A percentile compares a stretch with the other conserved stretches of the same genome.
phyloP scores from a whole-genome alignment of 2,888 invertebrate species.

The Trisateles emortualis region DNA sequence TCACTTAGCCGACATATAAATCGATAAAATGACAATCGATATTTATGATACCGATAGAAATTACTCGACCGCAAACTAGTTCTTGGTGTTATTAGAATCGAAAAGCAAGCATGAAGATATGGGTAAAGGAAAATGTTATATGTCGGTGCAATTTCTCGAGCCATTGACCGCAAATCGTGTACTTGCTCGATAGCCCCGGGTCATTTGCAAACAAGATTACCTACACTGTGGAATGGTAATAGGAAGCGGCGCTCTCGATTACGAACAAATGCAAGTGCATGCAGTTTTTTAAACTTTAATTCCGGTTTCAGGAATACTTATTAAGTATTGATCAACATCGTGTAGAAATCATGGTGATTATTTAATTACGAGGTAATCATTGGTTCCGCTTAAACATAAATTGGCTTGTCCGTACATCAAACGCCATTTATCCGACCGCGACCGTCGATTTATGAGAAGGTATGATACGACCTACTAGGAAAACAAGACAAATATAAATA shows the following conservation, averaged over 20 bases:
- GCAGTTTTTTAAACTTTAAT: slow-evolving; percentile 32
- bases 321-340: slow-evolving; percentile 12
- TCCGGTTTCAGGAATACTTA: slow-evolving; percentile 14
- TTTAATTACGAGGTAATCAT: not conserved
- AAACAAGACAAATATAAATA: no score
- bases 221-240: slow-evolving; percentile 46
- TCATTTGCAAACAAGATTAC: slow-evolving; percentile 71
- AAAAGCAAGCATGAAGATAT: slow-evolving; percentile 44
- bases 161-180: slow-evolving; percentile 71
- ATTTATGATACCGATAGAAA: slow-evolving; percentile 24
- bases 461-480: no score
- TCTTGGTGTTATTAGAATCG: slow-evolving; percentile 35
- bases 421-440: not conserved
- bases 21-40: slow-evolving; percentile 28
- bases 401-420: slow-evolving; percentile 13
- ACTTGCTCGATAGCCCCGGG: slow-evolving; percentile 66
- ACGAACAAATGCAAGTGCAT: slow-evolving; percentile 51
- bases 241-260: slow-evolving; percentile 54
- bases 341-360: slow-evolving; percentile 1
- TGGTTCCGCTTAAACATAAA: slow-evolving; percentile 20
- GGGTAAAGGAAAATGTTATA: slow-evolving; percentile 43
- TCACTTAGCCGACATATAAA: slow-evolving; percentile 24
- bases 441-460: not conserved
- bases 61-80: slow-evolving; percentile 31
- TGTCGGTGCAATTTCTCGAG: slow-evolving; percentile 66